These are phyloP conservation scores for Lamellibrachia luymesi DNA, from an alignment of 1,140 invertebrate genomes.

Conservation along the genomic window DNA sequence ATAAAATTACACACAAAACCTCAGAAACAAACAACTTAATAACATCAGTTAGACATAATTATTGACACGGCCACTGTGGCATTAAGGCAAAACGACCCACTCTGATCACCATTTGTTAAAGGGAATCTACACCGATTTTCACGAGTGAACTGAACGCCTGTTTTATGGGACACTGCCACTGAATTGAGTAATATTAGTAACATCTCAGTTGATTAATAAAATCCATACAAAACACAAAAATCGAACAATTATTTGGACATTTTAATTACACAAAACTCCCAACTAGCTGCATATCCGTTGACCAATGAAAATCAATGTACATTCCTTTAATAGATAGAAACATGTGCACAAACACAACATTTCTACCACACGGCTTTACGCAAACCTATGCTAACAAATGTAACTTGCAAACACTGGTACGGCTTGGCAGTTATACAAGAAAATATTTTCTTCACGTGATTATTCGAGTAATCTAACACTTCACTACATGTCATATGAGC, in stretches of 20 bases:
- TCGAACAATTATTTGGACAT: no score
- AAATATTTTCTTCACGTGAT: neutral
- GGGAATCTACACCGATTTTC: no score
- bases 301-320: no score
- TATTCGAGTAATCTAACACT: neutral
- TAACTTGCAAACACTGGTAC: neutral
- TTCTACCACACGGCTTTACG: neutral
- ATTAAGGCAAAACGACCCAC: neutral
- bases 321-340: neutral
- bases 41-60: neutral
- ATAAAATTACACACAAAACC: neutral
- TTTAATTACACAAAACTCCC: no score
- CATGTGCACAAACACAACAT: neutral
- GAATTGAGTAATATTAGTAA: no score
- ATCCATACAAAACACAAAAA: no score
- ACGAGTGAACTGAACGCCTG: no score
- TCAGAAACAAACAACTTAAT: neutral
- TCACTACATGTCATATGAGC: neutral
- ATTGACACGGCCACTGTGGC: no score
- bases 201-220: no score
- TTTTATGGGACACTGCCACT: no score
- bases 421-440: neutral
- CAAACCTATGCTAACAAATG: neutral
- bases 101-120: neutral
- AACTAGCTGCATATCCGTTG: no score